A percentile compares a stretch with the other conserved stretches of the same genome.
phyloP scores from a whole-genome alignment of 1,140 invertebrate species.

The Venturia canescens region DNA sequence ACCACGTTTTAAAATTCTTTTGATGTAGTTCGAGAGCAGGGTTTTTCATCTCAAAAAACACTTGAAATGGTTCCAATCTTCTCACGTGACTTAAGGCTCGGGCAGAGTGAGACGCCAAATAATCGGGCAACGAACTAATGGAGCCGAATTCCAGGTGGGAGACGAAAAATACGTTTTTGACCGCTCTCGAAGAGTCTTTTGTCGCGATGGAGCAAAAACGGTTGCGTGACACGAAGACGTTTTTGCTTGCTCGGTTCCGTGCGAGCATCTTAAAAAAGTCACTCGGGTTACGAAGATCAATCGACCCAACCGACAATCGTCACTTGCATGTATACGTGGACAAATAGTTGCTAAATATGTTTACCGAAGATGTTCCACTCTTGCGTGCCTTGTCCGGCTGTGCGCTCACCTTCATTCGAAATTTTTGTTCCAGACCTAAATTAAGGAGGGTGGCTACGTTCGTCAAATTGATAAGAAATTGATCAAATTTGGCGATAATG shows the following conservation, averaged over 20 bases:
- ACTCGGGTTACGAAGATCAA: neutral
- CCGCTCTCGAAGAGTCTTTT: conserved; percentile 18
- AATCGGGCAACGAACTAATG: neutral
- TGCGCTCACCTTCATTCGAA: no score
- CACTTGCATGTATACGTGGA: neutral
- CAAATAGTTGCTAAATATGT: neutral
- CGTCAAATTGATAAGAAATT: no score
- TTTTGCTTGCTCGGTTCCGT: conserved; percentile 35
- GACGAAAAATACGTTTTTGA: neutral
- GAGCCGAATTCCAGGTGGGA: neutral
- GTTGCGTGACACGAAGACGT: conserved; percentile 56
- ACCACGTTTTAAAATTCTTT: no score
- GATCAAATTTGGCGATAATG: no score
- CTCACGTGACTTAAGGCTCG: neutral
- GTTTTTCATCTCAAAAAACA: no score
- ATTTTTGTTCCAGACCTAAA: no score
- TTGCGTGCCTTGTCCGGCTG: no score
- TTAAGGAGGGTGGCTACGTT: no score
- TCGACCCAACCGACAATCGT: neutral
- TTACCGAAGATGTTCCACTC: no score
- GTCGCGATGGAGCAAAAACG: conserved; percentile 41
- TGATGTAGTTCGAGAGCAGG: no score
- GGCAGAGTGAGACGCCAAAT: neutral
- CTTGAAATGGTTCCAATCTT: no score
- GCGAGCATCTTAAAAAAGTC: neutral